These are phyloP conservation scores for Synanceia verrucosa DNA, from an alignment of 2,797 vertebrate species.

Conservation along the genomic window DNA sequence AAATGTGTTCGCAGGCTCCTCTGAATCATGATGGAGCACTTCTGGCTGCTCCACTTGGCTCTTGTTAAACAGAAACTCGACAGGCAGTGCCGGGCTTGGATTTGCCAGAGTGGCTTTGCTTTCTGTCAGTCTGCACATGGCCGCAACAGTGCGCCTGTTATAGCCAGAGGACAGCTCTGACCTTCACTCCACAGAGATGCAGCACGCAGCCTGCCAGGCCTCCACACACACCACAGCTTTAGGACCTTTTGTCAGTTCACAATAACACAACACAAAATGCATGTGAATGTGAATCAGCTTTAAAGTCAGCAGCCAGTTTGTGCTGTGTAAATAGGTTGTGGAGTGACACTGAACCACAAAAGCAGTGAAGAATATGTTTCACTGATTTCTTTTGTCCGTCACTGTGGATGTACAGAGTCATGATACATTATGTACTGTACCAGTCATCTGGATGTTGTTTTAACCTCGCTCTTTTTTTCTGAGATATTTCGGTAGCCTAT, in stretches of 20 bases:
- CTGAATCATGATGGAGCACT: constrained; percentile 61
- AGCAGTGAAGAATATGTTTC: not conserved
- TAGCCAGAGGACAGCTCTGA: constrained; percentile 76
- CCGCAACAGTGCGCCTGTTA: constrained; percentile 56
- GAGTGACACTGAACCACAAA: not conserved
- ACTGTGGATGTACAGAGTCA: not conserved
- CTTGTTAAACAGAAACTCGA: constrained; percentile 47
- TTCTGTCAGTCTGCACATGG: constrained; percentile 67
- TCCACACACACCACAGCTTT: constrained; percentile 14
- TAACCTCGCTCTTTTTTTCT: not conserved
- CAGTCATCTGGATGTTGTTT: constrained; percentile 3
- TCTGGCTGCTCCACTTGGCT: constrained; percentile 71
- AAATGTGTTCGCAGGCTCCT: constrained; percentile 56
- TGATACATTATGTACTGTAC: not conserved
- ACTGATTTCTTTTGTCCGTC: not conserved
- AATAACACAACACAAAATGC: constrained; percentile 22
- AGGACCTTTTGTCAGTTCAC: constrained; percentile 46
- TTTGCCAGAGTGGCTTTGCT: constrained; percentile 56
- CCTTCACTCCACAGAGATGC: constrained; percentile 71
- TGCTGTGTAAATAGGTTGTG: constrained; percentile 9
- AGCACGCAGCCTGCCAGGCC: constrained; percentile 49
- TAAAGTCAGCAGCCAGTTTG: constrained; percentile 7
- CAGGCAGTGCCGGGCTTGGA: constrained; percentile 49
- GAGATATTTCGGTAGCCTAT: constrained; percentile 20
- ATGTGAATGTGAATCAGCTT: constrained; percentile 13